Percentiles rank a stretch among this genome's conserved stretches.
Conservation (phyloP, 1,140 invertebrate species). For the Drosophila sulfurigaster region DNA sequence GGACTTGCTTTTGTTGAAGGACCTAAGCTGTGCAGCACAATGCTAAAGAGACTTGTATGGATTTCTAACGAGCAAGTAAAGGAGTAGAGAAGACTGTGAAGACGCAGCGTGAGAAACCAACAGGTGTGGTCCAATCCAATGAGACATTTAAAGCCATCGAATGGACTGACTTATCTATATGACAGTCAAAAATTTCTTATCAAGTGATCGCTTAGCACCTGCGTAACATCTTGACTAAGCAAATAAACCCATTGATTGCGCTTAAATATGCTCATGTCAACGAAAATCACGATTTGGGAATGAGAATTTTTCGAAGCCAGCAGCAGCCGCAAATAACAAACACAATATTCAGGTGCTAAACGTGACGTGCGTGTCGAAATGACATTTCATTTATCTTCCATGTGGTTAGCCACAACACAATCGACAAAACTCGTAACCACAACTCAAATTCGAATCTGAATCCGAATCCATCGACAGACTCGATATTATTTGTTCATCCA, state of each 20-base stretch:
- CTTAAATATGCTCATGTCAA: conserved; percentile 77
- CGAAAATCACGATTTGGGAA: conserved; percentile 64
- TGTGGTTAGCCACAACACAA: conserved; percentile 27
- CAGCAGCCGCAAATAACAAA: conserved; percentile 36
- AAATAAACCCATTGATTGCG: conserved; percentile 75
- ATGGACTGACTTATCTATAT: conserved; percentile 6
- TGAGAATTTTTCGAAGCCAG: conserved; percentile 24
- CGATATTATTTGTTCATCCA: conserved; percentile 56
- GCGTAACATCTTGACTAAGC: conserved; percentile 38
- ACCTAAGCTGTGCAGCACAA: conserved; percentile 25
- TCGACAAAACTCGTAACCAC: background rate
- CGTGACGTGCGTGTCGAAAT: conserved; percentile 68
- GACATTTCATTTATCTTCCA: conserved; percentile 67
- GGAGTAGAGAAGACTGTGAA: background rate
- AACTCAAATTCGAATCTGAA: background rate
- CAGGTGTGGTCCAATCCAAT: conserved; percentile 43
- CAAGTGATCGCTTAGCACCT: conserved; percentile 66
- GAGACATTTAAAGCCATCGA: conserved; percentile 3
- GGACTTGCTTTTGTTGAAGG: conserved; percentile 31
- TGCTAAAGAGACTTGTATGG: conserved; percentile 41
- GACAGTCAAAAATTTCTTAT: conserved; percentile 40
- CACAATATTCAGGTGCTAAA: conserved; percentile 60
- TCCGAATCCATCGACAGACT: conserved; percentile 24
- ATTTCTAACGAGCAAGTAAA: conserved; percentile 18
- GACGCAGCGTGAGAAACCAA: conserved; percentile 35